Base-by-base conservation (phyloP, 2,888 invertebrate species). In the Caradrina kadenii region DNA sequence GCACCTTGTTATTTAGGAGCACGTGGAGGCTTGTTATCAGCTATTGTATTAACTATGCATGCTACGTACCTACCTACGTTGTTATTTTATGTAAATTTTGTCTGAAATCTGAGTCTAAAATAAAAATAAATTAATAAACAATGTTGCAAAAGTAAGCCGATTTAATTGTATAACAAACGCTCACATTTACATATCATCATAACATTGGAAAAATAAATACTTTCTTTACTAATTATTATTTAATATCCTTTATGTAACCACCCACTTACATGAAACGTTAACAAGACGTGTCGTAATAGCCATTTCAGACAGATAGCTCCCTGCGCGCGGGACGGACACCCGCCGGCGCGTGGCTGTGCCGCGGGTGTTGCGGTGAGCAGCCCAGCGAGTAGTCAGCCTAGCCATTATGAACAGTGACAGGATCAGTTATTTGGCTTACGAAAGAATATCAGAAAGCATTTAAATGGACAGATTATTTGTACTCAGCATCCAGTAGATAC, bases 331-430 rank as follows among this genome's bases (percentile, higher is more conserved):
- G 19, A 50, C 45, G 17, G 42, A 13, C 13, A 11, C n/a, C 59
- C 72, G 71, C 8, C 66, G 66, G 71, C 62, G 45, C 31, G 63
- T 59, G 63, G 39, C 22, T 22, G 45, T 42, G 17, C 26, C 42
- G 31, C 48, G 60, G 63, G 48, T 67, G 50, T n/a, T 35, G 54
- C 11, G 35, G 17, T 15, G 19, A 62, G 22, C 53, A 10, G 45
- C 19, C 21, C 50, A 15, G 4, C 22, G 15, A 39, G 21, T 1
- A 19, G 39, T 52, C 48, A 49, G 61, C 49, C 35, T 35, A 39
- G 4, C 21, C 17, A 21, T 42, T 15, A 45, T 48, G 7, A 7
- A 15, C 10, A 39, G 17, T 48, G 19, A 48, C 49, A 5, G 1
- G 22, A 11, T 42, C 50, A 10, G 52, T 31, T 21, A 55, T 17